Conservation (phyloP, 2,888 invertebrate species). For the Eristalis tenax region DNA sequence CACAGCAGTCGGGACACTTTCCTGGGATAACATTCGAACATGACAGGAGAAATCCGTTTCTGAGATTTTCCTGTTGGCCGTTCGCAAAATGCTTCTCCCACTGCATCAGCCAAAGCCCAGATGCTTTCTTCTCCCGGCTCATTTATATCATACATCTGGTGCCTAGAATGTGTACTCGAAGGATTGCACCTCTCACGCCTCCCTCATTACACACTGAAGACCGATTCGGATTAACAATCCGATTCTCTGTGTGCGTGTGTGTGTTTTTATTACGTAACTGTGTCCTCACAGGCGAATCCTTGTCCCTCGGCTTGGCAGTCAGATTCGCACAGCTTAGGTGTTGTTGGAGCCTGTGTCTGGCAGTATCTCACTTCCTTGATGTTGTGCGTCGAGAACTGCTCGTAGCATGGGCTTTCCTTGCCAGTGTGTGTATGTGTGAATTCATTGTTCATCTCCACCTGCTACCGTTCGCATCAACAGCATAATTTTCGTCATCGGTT, state of each 20-base stretch:
- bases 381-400: neutral
- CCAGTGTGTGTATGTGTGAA: neutral
- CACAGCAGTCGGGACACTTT: neutral
- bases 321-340: constrained; percentile 21
- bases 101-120: neutral
- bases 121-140: constrained; percentile 3
- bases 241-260: neutral
- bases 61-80: constrained; percentile 8
- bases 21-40: constrained; percentile 23
- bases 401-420: neutral
- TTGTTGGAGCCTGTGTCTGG: neutral
- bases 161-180: neutral
- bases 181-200: neutral
- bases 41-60: constrained; percentile 30
- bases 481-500: constrained; percentile 4
- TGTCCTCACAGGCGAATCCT: neutral
- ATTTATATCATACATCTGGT: constrained; percentile 16
- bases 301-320: constrained; percentile 16
- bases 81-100: neutral
- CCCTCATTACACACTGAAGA: neutral
- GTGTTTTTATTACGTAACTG: neutral
- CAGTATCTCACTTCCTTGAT: neutral
- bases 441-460: neutral
- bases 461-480: neutral
- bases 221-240: constrained; percentile 26